Base-by-base conservation (phyloP, 2,888 invertebrate species). In the Drosophila crucigera region DNA sequence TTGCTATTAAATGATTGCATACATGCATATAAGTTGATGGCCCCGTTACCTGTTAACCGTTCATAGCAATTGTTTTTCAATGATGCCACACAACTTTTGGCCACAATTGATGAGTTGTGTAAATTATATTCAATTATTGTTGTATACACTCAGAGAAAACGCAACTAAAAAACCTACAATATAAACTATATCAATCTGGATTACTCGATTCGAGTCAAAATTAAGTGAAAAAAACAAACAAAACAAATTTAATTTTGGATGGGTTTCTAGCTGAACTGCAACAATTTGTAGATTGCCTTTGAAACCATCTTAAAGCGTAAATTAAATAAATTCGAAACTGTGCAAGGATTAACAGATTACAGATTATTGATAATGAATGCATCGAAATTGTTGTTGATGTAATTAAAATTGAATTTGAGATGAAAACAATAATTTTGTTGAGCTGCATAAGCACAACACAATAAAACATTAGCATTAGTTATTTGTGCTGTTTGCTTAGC, bases 401-500 rank as follows among this genome's bases (percentile, higher is more conserved):
- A 47, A 25, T 47, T 25, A 16, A 16, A 25, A 25, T 47, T 47
- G 47, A 4, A 9, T 47, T 47, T 4, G 16, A 16, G 47, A 16
- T 25, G 9, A 25, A 9, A 47, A 25, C 47, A 25, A 47, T 25
- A 25, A 4, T 28, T 47, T 47, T 47, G 9, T 25, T 25, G 16
- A 35, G 5, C 16, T 35, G 16, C 16, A 35, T 5, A 35, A 16
- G 16, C 14, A 16, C 5, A 35, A 35, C 14, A 35, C 16, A 35
- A 35, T 16, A 2, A 35, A 35, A 16, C 16, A 14, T 14, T 35
- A 16, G 19, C 47, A 35, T 25, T 47, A 9, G 25, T 9, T 47
- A 47, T 50, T 50, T 25, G 35, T 61, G 28, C 31, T 43, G 22
- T 65, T 30, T 65, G 37, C 37, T 49, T 35, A 28, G 25, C 37